phyloP scores from a whole-genome alignment of 2,113 vertebrate species.

The Myodes glareolus region DNA sequence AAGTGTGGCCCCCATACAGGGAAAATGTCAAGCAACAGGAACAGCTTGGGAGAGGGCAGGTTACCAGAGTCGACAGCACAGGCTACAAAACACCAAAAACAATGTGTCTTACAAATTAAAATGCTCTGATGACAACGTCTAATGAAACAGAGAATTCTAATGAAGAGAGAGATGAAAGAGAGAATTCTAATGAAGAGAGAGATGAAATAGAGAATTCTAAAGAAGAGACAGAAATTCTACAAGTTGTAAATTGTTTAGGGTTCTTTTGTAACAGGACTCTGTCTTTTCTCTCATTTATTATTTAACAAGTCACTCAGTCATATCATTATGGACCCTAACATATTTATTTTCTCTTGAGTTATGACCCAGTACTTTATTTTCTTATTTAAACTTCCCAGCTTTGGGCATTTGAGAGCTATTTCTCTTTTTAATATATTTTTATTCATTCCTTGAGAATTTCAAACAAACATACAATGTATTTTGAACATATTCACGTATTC shows the following conservation, averaged over 20 bases:
- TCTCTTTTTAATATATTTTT: not conserved
- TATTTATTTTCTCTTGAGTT: slow-evolving; percentile 4
- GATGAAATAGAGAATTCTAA: not conserved
- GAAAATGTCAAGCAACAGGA: not conserved
- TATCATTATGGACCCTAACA: not conserved
- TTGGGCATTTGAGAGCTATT: not conserved
- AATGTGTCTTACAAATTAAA: not conserved
- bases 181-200: not conserved
- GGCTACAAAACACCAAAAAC: not conserved
- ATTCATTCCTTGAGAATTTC: not conserved
- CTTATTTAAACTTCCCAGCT: not conserved
- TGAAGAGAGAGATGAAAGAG: not conserved
- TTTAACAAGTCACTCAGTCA: not conserved
- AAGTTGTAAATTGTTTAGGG: not conserved
- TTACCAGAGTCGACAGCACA: not conserved
- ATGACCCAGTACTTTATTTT: not conserved
- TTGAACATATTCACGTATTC: not conserved
- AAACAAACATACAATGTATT: not conserved
- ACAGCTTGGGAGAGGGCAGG: not conserved
- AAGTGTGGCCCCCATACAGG: not conserved
- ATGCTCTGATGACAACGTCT: not conserved
- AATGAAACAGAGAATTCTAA: not conserved
- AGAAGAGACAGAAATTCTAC: not conserved
- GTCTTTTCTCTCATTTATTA: not conserved
- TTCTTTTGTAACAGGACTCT: not conserved